phyloP scores from a whole-genome alignment of 2,113 vertebrate genomes.

The Typhlomys cinereus region DNA sequence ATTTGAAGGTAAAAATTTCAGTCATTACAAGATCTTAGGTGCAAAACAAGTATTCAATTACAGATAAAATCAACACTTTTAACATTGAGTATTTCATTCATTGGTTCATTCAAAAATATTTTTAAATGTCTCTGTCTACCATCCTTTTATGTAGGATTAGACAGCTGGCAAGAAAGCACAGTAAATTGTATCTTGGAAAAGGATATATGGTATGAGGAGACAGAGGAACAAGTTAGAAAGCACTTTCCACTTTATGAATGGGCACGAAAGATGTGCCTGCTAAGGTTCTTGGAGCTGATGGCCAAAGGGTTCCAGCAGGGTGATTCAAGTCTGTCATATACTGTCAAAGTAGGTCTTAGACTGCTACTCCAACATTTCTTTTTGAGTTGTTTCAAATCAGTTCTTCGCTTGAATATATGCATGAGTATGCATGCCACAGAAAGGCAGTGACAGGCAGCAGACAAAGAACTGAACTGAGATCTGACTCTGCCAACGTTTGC shows the following conservation, averaged over 20 bases:
- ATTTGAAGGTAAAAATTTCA: neutral
- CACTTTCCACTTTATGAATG: neutral
- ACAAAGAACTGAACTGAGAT: slow-evolving; percentile 52
- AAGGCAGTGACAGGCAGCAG: neutral
- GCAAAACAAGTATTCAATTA: neutral
- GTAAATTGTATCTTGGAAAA: neutral
- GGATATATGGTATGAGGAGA: neutral
- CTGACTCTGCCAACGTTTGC: slow-evolving; percentile 40
- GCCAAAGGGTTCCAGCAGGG: no score
- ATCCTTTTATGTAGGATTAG: neutral
- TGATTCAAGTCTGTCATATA: neutral
- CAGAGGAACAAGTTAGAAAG: neutral
- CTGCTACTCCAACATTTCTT: neutral
- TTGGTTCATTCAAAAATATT: neutral
- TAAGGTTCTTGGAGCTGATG: neutral
- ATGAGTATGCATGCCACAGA: neutral
- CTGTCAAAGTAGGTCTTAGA: neutral
- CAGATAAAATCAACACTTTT: neutral
- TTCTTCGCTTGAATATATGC: neutral
- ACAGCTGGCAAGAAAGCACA: neutral
- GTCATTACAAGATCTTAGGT: neutral
- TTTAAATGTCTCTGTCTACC: neutral
- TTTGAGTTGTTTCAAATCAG: neutral
- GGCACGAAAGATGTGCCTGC: neutral
- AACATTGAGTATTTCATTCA: neutral